phyloP scores from a whole-genome alignment of 2,113 vertebrate species.

The Entelurus aequoreus region DNA sequence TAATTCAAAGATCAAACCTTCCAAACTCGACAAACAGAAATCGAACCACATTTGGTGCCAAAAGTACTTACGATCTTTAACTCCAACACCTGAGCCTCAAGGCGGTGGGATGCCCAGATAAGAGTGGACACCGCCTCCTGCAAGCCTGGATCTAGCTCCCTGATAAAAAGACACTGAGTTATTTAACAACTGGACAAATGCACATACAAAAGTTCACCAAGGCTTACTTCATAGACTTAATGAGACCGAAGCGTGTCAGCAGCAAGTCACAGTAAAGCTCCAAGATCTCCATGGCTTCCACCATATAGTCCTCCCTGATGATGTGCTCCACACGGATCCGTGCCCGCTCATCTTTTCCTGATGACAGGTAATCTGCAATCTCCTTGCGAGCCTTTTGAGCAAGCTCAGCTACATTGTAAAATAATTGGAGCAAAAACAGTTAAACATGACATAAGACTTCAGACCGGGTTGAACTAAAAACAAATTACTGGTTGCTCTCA shows the following conservation, averaged over 20 bases:
- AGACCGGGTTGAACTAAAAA: too few relatives aligned
- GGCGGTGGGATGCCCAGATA: conserved; percentile 94
- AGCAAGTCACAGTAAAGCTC: conserved; percentile 95
- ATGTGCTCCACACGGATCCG: conserved; percentile 97
- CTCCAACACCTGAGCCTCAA: conserved; percentile 89
- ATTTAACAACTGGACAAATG: too few relatives aligned
- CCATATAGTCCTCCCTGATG: conserved; percentile 96
- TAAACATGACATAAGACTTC: not conserved
- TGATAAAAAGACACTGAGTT: conserved; percentile 38
- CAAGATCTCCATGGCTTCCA: conserved; percentile 98
- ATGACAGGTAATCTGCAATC: conserved; percentile 93
- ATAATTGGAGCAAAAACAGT: not conserved
- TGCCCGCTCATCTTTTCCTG: conserved; percentile 92
- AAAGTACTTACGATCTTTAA: conserved; percentile 84
- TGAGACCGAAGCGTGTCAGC: conserved; percentile 91
- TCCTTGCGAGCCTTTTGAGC: conserved; percentile 97
- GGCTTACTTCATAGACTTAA: conserved; percentile 96
- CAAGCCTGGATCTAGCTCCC: conserved; percentile 91
- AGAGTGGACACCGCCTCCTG: conserved; percentile 95
- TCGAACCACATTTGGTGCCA: too few relatives aligned
- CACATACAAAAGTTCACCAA: not conserved
- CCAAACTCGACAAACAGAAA: too few relatives aligned
- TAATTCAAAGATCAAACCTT: too few relatives aligned
- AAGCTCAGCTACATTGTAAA: conserved; percentile 79
- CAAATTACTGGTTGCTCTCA: conserved; percentile 60